These are phyloP conservation scores for Heliocidaris erythrogramma DNA, from an alignment of 35 echinoderm and acorn worm species.

Conservation along the genomic window DNA sequence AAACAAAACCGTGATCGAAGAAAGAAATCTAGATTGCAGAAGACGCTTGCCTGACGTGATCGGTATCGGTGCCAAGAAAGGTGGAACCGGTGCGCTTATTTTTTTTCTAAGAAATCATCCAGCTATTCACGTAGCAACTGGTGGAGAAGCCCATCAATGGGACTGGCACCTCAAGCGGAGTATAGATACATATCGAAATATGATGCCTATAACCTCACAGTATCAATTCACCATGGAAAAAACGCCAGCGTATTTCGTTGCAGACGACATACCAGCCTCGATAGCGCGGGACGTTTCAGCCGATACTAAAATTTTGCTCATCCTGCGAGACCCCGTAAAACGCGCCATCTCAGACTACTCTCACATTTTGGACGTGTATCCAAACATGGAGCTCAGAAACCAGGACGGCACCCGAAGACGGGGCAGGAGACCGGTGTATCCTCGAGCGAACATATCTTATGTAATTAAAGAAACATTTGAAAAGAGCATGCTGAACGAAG, in stretches of 20 bases:
- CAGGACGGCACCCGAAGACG: no score
- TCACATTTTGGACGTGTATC: not conserved
- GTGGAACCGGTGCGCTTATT: constrained; percentile 45
- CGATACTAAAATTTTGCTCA: constrained; percentile 29
- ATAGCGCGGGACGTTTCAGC: constrained; percentile 10
- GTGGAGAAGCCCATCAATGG: constrained; percentile 24
- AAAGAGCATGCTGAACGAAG: not conserved
- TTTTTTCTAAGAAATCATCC: constrained; percentile 51
- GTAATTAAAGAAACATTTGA: constrained; percentile 35
- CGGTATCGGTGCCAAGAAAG: constrained; percentile 54
- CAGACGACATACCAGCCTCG: not conserved
- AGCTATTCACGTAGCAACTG: not conserved
- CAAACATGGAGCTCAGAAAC: not conserved
- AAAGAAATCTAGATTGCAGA: constrained; percentile 6
- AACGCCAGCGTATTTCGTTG: constrained; percentile 47
- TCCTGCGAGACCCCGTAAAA: constrained; percentile 50
- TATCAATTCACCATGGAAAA: constrained; percentile 49
- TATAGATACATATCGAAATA: constrained; percentile 10
- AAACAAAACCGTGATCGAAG: no score
- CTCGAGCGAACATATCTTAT: not conserved
- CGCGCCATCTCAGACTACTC: constrained; percentile 54
- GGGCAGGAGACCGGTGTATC: not conserved
- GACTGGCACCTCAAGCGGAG: not conserved
- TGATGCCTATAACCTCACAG: constrained; percentile 37
- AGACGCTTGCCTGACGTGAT: constrained; percentile 28